A percentile compares a stretch with the other conserved stretches of the same genome.
Evolutionary conservation across 2,888 invertebrate genomes (phyloP).

Genomic region (Apodemia hepburni): DNA sequence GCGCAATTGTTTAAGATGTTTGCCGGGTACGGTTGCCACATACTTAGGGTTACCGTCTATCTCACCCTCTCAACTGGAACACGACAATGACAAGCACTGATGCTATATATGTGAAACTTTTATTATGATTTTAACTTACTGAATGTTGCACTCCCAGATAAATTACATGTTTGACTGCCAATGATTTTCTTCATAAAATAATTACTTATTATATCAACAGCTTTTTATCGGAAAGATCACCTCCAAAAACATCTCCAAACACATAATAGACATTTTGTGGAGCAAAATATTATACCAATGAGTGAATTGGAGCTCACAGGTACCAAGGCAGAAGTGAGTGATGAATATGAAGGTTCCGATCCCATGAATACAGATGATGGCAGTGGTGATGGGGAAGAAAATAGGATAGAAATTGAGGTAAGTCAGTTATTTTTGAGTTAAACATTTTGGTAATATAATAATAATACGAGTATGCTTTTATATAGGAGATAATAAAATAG

Average conservation of each 20-base stretch:
- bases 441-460: too few relatives aligned
- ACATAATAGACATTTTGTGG: conserved; percentile 78
- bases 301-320: conserved; percentile 39
- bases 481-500: too few relatives aligned
- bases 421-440: neutral
- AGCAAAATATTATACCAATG: conserved; percentile 40
- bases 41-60: too few relatives aligned
- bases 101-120: too few relatives aligned
- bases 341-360: conserved; percentile 40
- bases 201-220: conserved; percentile 42
- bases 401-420: conserved; percentile 16
- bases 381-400: conserved; percentile 35
- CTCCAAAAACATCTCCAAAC: conserved; percentile 88
- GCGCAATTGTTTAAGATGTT: too few relatives aligned
- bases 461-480: too few relatives aligned
- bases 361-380: conserved; percentile 36
- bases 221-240: conserved; percentile 89
- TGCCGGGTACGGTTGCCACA: too few relatives aligned
- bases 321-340: conserved; percentile 45
- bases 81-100: too few relatives aligned
- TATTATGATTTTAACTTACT: too few relatives aligned
- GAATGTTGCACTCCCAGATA: too few relatives aligned
- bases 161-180: too few relatives aligned
- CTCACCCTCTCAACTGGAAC: too few relatives aligned
- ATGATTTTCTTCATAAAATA: neutral